Base-by-base conservation (phyloP, 2,797 vertebrate species). In the Cynodonichthys magdalenae region DNA sequence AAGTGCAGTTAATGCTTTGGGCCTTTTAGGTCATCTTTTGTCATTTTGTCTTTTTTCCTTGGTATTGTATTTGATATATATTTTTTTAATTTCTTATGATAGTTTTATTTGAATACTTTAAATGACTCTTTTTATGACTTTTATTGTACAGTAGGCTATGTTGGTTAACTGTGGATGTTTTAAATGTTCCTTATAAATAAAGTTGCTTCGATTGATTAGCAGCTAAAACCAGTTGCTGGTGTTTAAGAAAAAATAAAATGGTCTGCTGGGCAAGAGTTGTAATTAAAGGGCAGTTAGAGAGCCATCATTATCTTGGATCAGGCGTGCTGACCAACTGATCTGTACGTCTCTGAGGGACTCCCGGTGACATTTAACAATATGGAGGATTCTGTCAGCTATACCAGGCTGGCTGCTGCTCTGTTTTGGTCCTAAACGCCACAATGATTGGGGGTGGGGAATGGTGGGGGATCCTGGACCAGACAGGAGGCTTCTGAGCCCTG, bases 401-500 rank as follows among this genome's bases (percentile, higher is more conserved):
- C 1, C 19, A 29, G 18, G 17, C 36, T 53, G 28, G 5, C 48
- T 20, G 28, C 53, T 48, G 29, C 20, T 14, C 1, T 18, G 8
- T 12, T 53, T 64, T 9, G 27, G 3, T 27, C 7, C 7, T 20
- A 48, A 63, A 52, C 55, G 58, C 17, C 10, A 6, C 3, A 12
- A 24, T 49, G 6, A 51, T 1, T 28, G 19, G 0, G 11, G 24
- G 20, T 45, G 44, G 7, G 7, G 7, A 46, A 6, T 24, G 24
- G 3, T 24, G 24, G 24, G 24, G 24, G 24, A 24, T 24, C 34
- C 34, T 5, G 44, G n/a, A 15, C 15, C 27, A 50, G 18, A 34
- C 48, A 45, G 47, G 19, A 58, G 58, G 36, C 24, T 31, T 24
- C 7, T 1, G 20, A 44, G 66, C 53, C 68, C 88, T 92, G 81